A percentile compares a stretch with the other conserved stretches of the same genome.
Conservation (phyloP, 2,113 vertebrate genomes). For the Dermatemys mawii region DNA sequence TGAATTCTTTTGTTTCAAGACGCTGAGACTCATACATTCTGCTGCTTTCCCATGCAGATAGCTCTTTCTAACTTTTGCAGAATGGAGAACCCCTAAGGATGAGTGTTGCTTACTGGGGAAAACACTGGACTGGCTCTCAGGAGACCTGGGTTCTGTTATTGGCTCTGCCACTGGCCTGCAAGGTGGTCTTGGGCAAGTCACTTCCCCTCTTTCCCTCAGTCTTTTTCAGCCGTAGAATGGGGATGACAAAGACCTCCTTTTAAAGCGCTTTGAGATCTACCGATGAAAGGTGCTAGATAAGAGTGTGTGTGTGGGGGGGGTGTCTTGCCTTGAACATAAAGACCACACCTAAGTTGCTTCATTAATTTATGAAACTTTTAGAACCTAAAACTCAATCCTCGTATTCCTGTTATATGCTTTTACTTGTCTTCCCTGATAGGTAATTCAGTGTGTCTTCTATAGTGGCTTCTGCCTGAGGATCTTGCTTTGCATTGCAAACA, state of each 20-base stretch:
- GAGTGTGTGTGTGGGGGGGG: not conserved
- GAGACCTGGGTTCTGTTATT: not conserved
- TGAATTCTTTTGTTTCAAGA: not conserved
- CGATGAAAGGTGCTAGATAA: not conserved
- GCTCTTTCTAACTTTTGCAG: not conserved
- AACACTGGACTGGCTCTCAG: not conserved
- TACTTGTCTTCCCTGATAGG: not conserved
- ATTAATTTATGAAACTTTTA: not conserved
- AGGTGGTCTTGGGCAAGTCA: not conserved
- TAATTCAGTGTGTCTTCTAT: not conserved
- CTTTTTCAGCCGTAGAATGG: not conserved
- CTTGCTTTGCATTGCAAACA: fast-evolving
- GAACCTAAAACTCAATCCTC: not conserved
- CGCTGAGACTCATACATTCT: fast-evolving
- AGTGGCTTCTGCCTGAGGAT: not conserved
- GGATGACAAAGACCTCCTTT: not conserved
- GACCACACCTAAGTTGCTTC: not conserved
- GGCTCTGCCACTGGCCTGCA: not conserved
- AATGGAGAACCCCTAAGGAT: not conserved
- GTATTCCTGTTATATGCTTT: not conserved
- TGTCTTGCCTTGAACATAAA: not conserved
- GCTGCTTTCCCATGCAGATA: not conserved
- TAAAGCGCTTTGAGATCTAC: not conserved
- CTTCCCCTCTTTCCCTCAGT: not conserved
- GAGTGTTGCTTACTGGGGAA: not conserved